Conservation (phyloP, 2,888 invertebrate species). For the Linyphia triangularis region DNA sequence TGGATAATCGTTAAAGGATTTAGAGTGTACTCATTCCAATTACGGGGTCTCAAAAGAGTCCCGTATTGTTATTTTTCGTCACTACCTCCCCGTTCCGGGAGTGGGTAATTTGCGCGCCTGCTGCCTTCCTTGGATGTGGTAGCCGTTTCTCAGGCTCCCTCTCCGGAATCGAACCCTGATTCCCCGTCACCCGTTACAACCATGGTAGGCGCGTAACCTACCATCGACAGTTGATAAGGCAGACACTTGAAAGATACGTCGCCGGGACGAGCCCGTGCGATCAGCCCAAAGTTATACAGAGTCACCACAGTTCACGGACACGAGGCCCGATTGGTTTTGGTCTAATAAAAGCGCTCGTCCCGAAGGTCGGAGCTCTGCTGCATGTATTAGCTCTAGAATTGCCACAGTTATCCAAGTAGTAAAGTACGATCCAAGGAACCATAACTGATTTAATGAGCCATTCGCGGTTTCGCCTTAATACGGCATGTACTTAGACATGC, state of each 20-base stretch:
- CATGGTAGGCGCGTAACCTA: slow-evolving; percentile 85
- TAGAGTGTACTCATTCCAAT: too few relatives aligned
- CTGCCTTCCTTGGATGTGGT: slow-evolving; percentile 87
- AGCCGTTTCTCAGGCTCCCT: slow-evolving; percentile 86
- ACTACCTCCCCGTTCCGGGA: too few relatives aligned
- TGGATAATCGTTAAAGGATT: too few relatives aligned
- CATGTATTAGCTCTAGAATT: slow-evolving; percentile 86
- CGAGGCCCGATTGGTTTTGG: too few relatives aligned
- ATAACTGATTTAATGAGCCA: too few relatives aligned
- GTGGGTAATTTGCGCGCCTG: too few relatives aligned
- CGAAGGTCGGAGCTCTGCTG: slow-evolving; percentile 82
- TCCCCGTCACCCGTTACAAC: slow-evolving; percentile 86
- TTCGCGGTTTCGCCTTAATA: too few relatives aligned
- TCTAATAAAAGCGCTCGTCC: too few relatives aligned
- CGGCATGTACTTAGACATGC: too few relatives aligned
- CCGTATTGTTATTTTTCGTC: too few relatives aligned
- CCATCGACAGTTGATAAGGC: slow-evolving; percentile 86
- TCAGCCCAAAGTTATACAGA: slow-evolving; percentile 79
- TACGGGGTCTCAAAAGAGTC: too few relatives aligned
- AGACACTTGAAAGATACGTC: slow-evolving; percentile 85
- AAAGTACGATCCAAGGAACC: slow-evolving; percentile 60
- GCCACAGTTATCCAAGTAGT: slow-evolving; percentile 84
- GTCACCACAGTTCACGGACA: slow-evolving; percentile 75
- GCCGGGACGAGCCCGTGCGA: slow-evolving; percentile 82
- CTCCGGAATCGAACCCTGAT: slow-evolving; percentile 88